Conservation (phyloP, 2,797 vertebrate species). For the Hypotaenidia okinawae region DNA sequence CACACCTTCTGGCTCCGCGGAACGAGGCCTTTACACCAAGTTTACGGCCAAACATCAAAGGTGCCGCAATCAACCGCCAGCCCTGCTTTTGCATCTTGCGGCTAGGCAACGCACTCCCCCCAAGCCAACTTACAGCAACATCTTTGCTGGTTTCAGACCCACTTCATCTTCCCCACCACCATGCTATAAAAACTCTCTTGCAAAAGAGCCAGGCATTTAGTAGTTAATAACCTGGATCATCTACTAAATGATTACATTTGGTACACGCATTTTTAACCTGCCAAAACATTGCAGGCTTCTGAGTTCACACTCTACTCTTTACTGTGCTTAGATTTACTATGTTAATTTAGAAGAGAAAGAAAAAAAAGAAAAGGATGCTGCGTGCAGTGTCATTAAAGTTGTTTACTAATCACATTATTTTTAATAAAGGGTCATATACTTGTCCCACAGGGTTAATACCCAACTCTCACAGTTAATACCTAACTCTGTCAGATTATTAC, state of each 20-base stretch:
- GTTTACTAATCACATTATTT: background rate
- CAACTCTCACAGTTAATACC: background rate
- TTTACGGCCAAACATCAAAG: accelerated
- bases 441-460: background rate
- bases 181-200: accelerated
- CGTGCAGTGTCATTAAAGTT: background rate
- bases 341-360: background rate
- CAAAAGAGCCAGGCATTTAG: background rate
- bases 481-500: background rate
- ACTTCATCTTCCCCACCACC: accelerated
- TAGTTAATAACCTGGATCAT: background rate
- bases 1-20: accelerated
- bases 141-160: accelerated
- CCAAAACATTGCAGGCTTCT: background rate
- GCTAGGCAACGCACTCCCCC: accelerated
- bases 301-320: background rate
- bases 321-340: background rate
- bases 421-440: background rate
- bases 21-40: accelerated
- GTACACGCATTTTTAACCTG: background rate
- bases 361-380: background rate
- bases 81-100: accelerated
- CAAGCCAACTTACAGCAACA: background rate
- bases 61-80: accelerated
- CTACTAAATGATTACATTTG: accelerated